phyloP scores from a whole-genome alignment of 2,113 vertebrate species.

The Seriola dumerili region DNA sequence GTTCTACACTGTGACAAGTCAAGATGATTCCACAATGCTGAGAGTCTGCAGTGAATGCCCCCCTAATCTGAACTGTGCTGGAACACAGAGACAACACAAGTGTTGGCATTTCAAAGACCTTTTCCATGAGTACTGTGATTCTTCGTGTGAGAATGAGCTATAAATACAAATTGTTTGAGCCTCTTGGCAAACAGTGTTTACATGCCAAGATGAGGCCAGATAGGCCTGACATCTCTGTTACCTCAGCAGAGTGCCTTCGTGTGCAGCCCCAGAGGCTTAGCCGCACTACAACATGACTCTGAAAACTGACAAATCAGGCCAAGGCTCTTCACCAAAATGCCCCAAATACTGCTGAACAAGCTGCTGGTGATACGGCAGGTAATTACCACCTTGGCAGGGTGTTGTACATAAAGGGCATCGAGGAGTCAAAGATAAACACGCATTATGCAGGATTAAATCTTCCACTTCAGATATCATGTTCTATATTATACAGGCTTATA shows the following conservation, averaged over 20 bases:
- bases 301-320: slow-evolving; percentile 49
- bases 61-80: slow-evolving; percentile 3
- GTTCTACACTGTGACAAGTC: background rate
- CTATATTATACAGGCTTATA: background rate
- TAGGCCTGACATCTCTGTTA: slow-evolving; percentile 34
- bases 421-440: background rate
- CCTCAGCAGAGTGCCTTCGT: slow-evolving; percentile 39
- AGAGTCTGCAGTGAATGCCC: background rate
- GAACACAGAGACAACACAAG: background rate
- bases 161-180: slow-evolving; percentile 14
- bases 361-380: slow-evolving; percentile 16
- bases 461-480: background rate
- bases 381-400: slow-evolving; percentile 12
- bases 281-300: slow-evolving; percentile 18
- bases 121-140: slow-evolving; percentile 2
- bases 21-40: background rate
- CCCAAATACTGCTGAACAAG: slow-evolving; percentile 11
- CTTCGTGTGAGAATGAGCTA: slow-evolving; percentile 2
- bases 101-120: slow-evolving; percentile 7
- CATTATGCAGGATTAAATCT: slow-evolving; percentile 1
- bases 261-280: slow-evolving; percentile 35
- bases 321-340: slow-evolving; percentile 33
- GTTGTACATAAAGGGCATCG: background rate
- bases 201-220: slow-evolving; percentile 43
- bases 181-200: slow-evolving; percentile 27